Percentiles rank a stretch among this genome's conserved stretches.
These are phyloP conservation scores for Sphaerophoria rueppellii DNA, from an alignment of 2,888 invertebrate genomes.

Conservation along the genomic window DNA sequence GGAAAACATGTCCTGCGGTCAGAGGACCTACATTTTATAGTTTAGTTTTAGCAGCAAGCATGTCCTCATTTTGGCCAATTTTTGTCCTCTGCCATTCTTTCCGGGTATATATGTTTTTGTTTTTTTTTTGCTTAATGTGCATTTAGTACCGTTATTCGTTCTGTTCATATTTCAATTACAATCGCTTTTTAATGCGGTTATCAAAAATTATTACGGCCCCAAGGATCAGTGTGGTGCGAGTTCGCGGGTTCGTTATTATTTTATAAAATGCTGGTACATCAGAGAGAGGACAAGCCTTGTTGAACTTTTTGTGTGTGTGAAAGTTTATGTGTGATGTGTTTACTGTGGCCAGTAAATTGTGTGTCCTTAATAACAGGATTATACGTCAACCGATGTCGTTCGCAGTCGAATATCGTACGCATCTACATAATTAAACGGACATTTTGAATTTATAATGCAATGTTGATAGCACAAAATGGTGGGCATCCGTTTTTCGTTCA, in stretches of 20 bases:
- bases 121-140: conserved; percentile 57
- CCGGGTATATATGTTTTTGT: too few relatives aligned
- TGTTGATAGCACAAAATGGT: conserved; percentile 62
- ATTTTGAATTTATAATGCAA: conserved; percentile 74
- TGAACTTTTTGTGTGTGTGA: conserved; percentile 6
- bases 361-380: conserved; percentile 72
- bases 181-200: conserved; percentile 72
- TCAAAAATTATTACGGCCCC: conserved; percentile 69
- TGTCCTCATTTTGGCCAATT: conserved; percentile 40
- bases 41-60: conserved; percentile 1
- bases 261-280: conserved; percentile 35
- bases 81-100: conserved; percentile 26
- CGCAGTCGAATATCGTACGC: conserved; percentile 70
- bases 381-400: conserved; percentile 68
- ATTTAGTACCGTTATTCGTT: conserved; percentile 52
- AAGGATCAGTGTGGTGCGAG: background rate
- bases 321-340: conserved; percentile 41
- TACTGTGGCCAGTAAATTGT: conserved; percentile 67
- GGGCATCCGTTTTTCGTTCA: conserved; percentile 46
- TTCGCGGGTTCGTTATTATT: conserved; percentile 8
- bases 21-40: background rate
- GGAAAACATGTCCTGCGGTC: conserved; percentile 51
- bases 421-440: conserved; percentile 73
- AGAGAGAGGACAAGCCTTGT: conserved; percentile 1
- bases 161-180: conserved; percentile 73